phyloP scores from a whole-genome alignment of 2,888 invertebrate genomes.

The Dryobota labecula region DNA sequence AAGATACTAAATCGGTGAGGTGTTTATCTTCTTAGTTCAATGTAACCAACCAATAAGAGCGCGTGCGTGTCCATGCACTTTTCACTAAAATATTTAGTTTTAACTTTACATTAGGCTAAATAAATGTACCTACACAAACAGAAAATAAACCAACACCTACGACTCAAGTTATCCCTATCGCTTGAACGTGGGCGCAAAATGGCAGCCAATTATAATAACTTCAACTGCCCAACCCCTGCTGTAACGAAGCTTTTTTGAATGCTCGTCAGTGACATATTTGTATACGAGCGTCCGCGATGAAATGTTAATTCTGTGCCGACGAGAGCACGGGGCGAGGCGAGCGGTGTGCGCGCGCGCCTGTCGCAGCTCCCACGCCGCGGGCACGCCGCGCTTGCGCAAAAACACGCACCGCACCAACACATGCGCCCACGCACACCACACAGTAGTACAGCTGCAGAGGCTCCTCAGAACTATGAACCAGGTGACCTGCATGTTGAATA shows the following conservation, averaged over 20 bases:
- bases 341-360: conserved; percentile 56
- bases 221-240: background rate
- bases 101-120: background rate
- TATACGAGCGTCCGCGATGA: conserved; percentile 51
- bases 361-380: conserved; percentile 78
- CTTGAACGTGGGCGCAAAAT: background rate
- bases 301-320: conserved; percentile 64
- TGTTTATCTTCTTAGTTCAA: background rate
- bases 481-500: background rate
- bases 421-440: conserved; percentile 4
- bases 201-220: conserved; percentile 8
- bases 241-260: conserved; percentile 52
- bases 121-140: background rate
- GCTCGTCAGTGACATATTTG: conserved; percentile 22
- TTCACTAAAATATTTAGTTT: background rate
- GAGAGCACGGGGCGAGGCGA: conserved; percentile 11
- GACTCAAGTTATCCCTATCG: conserved; percentile 4
- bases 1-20: background rate
- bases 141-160: background rate
- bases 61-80: background rate
- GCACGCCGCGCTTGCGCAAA: conserved; percentile 70
- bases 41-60: background rate
- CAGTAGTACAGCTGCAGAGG: conserved; percentile 30
- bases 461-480: background rate
- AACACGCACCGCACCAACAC: conserved; percentile 56